Evolutionary conservation across 2,797 vertebrate species (phyloP), one percentile per base, ranked within the genome.

Genomic region (Pseudotriccus pelzelni): DNA sequence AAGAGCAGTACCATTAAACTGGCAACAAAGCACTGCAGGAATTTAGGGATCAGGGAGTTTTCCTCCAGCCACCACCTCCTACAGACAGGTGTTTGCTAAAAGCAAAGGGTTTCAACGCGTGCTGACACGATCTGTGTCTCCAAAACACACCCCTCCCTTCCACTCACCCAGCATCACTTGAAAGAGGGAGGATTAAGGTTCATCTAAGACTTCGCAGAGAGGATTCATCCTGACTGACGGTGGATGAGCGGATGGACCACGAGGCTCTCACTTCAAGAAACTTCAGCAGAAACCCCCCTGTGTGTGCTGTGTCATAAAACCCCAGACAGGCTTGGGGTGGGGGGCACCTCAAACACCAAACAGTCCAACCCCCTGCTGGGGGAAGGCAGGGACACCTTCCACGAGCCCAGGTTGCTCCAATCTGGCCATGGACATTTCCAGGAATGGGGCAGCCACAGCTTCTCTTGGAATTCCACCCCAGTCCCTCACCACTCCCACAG

Each of bases 361-460:
- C 56, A 12, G 5, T 3, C 7, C 0, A 19, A 50, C 3, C 14
- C 28, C 5, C 24, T 44, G 44, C 28, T 76, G 44, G 10, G 37
- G 16, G 20, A 52, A 73, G 46, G 37, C 5, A 0, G 39, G 39
- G 39, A 39, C 39, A 39, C 39, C 39, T 39, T 39, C 39, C 39
- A 39, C 39, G 39, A 39, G 8, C 23, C 24, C 52, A 52, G 52
- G n/a, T 0, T 17, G 52, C 17, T 67, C n/a, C 50, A 73, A 0
- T 19, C 58, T n/a, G 43, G 32, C n/a, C 76, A 52, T 2, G 37
- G n/a, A 0, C 68, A 59, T 6, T 64, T 0, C 16, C 59, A 79
- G 44, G 52, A 50, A 66, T 50, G 52, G 24, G 6, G 6, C 43
- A 66, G 37, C 9, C 68, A 12, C 85, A 80, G 52, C 37, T 79